These are phyloP conservation scores for Nettapus auritus DNA, from an alignment of 2,113 vertebrate genomes.

Conservation along the genomic window DNA sequence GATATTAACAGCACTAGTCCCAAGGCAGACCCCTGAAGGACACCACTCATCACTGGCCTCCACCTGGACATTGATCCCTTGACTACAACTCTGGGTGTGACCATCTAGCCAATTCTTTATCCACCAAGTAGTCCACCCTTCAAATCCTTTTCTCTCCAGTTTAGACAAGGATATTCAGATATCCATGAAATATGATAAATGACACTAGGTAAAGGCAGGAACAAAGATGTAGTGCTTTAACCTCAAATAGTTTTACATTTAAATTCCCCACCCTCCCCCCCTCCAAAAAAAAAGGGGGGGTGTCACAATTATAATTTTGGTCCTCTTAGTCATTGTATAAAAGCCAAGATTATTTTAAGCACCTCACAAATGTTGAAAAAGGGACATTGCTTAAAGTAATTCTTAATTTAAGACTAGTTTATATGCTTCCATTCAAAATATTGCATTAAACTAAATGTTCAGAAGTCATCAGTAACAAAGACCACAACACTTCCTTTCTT, in stretches of 20 bases:
- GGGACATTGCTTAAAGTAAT: background rate
- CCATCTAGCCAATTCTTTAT: too few species aligned
- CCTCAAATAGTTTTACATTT: background rate
- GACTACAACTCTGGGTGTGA: too few species aligned
- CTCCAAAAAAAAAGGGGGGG: background rate
- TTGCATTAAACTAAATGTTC: background rate
- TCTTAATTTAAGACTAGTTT: background rate
- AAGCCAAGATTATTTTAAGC: background rate
- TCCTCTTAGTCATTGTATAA: background rate
- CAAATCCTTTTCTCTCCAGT: too few species aligned
- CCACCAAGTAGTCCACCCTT: too few species aligned
- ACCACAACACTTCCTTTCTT: background rate
- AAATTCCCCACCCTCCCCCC: background rate
- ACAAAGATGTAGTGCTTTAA: background rate
- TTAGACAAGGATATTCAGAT: background rate
- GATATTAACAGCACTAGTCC: too few species aligned
- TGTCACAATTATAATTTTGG: background rate
- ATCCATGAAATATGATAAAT: background rate
- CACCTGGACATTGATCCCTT: too few species aligned
- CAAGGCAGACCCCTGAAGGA: too few species aligned
- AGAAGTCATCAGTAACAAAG: background rate
- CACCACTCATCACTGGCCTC: too few species aligned
- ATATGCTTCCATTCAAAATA: background rate
- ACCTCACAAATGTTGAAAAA: background rate
- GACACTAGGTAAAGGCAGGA: background rate